Evolutionary conservation across 2,113 vertebrate genomes (phyloP).

Genomic region (Onychostoma macrolepis): DNA sequence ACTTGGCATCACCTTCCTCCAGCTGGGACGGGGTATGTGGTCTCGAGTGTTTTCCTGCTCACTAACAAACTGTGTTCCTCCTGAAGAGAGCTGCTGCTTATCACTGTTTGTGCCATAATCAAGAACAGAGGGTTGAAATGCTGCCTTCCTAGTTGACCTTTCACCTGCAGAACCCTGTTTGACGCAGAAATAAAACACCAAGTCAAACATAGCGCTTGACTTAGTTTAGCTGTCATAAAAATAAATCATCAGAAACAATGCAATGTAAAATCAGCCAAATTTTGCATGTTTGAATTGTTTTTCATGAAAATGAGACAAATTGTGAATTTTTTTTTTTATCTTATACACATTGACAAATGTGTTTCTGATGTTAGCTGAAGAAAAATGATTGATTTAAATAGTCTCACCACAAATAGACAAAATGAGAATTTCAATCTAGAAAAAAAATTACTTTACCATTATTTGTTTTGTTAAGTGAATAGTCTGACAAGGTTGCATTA

Average conservation of each 20-base stretch:
- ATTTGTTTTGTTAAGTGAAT: not conserved
- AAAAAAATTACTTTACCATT: not conserved
- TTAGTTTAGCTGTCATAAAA: not conserved
- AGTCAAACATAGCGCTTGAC: no score
- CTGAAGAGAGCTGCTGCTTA: not conserved
- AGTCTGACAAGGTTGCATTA: not conserved
- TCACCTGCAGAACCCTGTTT: not conserved
- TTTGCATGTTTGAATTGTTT: not conserved
- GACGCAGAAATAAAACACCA: no score
- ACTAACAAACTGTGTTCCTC: not conserved
- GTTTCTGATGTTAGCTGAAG: not conserved
- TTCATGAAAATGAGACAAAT: not conserved
- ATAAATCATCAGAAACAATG: not conserved
- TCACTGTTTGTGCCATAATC: not conserved
- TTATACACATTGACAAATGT: not conserved
- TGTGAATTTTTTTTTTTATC: not conserved
- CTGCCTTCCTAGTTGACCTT: not conserved
- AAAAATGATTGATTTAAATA: not conserved
- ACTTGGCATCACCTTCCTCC: not conserved
- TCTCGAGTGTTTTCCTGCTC: not conserved
- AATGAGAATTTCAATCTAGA: not conserved
- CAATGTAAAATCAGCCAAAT: not conserved
- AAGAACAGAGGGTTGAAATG: not conserved
- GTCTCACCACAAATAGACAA: not conserved
- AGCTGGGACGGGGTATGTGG: not conserved